Evolutionary conservation across 2,888 invertebrate species (phyloP).

Genomic region (Lithophane ornitopus): DNA sequence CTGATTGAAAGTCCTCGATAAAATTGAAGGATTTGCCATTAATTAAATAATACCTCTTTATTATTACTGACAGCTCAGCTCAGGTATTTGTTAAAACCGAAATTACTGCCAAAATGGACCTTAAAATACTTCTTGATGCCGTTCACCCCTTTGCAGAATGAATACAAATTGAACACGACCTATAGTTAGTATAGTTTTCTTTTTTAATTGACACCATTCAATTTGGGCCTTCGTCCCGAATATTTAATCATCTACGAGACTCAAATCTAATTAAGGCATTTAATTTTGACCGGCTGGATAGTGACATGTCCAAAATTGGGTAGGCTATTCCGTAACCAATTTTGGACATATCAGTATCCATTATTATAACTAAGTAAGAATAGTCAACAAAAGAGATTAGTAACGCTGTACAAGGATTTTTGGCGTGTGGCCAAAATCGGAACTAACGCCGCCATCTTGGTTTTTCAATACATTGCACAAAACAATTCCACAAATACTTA

Average conservation of each 20-base stretch:
- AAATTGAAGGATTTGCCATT: neutral
- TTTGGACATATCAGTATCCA: too few species aligned
- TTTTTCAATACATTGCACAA: neutral
- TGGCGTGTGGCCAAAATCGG: neutral
- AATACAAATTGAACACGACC: slow-evolving; percentile 32
- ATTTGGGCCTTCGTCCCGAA: slow-evolving; percentile 36
- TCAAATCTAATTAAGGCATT: slow-evolving; percentile 46
- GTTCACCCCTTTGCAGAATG: slow-evolving; percentile 6
- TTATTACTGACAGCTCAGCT: too few species aligned
- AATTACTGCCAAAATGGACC: neutral
- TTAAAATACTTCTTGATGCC: neutral
- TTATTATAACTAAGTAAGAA: too few species aligned
- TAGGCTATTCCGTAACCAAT: neutral
- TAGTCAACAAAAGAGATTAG: neutral
- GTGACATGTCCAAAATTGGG: slow-evolving; percentile 22
- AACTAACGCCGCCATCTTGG: neutral
- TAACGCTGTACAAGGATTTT: too few species aligned
- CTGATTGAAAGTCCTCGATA: slow-evolving; percentile 31
- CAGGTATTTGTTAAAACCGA: neutral
- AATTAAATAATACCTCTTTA: too few species aligned
- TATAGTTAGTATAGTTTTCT: slow-evolving; percentile 29
- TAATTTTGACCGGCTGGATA: slow-evolving; percentile 30
- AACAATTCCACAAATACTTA: neutral
- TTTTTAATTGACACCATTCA: slow-evolving; percentile 43
- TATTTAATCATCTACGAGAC: slow-evolving; percentile 47